Evolutionary conservation across 1,140 invertebrate species (phyloP).

Genomic region (Drosophila ficusphila): DNA sequence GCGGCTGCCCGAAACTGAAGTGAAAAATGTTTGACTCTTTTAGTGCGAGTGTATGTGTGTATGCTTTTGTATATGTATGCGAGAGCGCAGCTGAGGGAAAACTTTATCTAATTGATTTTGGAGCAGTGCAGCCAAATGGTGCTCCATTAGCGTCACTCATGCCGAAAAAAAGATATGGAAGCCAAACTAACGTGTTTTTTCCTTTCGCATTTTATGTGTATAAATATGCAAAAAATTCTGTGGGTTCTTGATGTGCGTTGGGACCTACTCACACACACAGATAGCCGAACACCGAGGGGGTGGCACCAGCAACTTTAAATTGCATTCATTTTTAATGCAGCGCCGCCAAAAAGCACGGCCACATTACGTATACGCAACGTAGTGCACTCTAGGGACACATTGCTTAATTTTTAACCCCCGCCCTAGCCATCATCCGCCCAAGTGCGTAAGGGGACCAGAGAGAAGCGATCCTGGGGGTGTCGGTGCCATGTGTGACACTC

Average conservation of each 20-base stretch:
- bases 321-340: conserved; percentile 82
- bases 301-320: conserved; percentile 67
- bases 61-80: conserved; percentile 1
- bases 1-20: conserved; percentile 34
- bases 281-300: conserved; percentile 14
- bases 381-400: conserved; percentile 75
- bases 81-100: conserved; percentile 53
- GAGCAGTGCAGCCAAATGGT: conserved; percentile 66
- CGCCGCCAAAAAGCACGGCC: conserved; percentile 60
- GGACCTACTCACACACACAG: conserved; percentile 8
- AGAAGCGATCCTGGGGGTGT: conserved; percentile 14
- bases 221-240: conserved; percentile 79
- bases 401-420: conserved; percentile 71
- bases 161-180: conserved; percentile 40
- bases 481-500: conserved; percentile 60
- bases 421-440: conserved; percentile 16
- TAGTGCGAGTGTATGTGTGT: neutral
- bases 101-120: conserved; percentile 77
- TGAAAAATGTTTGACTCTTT: conserved; percentile 45
- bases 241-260: conserved; percentile 59
- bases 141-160: conserved; percentile 71
- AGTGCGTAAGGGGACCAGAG: conserved; percentile 36
- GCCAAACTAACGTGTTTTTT: conserved; percentile 59
- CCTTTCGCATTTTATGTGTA: conserved; percentile 53
- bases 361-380: conserved; percentile 78